Evolutionary conservation across 2,888 invertebrate genomes (phyloP), one percentile per base, ranked within the genome.

Genomic region (Dasypogon diadema): DNA sequence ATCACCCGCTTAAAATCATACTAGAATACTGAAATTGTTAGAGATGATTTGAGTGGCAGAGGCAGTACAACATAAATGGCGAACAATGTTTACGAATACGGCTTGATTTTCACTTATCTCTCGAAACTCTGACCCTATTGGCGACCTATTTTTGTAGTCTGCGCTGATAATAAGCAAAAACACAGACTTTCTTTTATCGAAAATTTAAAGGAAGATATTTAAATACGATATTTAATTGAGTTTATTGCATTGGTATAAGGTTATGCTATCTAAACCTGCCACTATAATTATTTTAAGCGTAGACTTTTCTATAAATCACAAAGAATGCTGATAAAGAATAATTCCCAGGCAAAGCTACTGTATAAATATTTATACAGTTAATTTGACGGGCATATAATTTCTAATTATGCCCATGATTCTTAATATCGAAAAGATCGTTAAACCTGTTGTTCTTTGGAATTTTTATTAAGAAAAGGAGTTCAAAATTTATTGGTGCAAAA

Each of bases 91-190:
- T 54, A 70, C 70, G 54, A 70, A 51, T 22, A 26, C 34, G n/a
- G 37, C 70, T 70, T 54, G 54, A 30, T 70, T 55, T 73, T 56
- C 73, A 55, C 56, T 74, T 74, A 74, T 74, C 74, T 60, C 6
- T 30, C 24, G 54, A 76, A 48, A 63, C 48, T 74, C 30, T 77
- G 77, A 77, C 77, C 77, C 74, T 76, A 77, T 74, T 76, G 65
- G 42, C 74, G 76, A 77, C 77, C 77, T 70, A 54, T 51, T 76
- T 77, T 70, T 74, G 26, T 56, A 73, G 34, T 14, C 42, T 16
- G 24, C 26, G 24, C 55, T 73, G 73, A 73, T 73, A 73, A 56
- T 55, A n/a, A 63, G 60, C 3, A 37, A 63, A 37, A 63, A 14
- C 30, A 26, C 8, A 26, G 18, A n/a, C 18, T 16, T 26, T 8